phyloP scores from a whole-genome alignment of 2,113 vertebrate genomes.

The Tricholaema leucomelas region DNA sequence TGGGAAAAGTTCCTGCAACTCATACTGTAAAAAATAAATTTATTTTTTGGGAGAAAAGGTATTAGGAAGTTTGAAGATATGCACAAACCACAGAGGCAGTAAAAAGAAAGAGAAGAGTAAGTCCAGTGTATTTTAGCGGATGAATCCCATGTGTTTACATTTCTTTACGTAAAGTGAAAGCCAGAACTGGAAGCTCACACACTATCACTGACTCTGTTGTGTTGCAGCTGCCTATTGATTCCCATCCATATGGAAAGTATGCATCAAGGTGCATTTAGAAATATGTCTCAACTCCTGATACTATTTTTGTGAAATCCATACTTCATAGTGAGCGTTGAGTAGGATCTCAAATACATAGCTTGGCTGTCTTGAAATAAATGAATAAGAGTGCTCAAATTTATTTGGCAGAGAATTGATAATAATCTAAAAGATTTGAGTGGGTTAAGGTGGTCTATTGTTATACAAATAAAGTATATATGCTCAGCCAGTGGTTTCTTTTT shows the following conservation, averaged over 20 bases:
- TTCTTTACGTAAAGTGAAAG: not conserved
- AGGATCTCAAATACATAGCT: not conserved
- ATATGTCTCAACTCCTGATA: not conserved
- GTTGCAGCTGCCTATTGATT: not conserved
- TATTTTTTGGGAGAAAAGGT: not conserved
- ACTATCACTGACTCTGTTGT: not conserved
- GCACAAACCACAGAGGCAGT: not conserved
- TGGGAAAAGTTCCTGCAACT: not conserved
- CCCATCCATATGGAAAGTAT: not conserved
- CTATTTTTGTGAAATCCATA: not conserved
- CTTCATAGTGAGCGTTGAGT: not conserved
- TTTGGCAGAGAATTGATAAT: not conserved
- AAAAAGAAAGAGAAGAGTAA: not conserved
- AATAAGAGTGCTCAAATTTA: not conserved
- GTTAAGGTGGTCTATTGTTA: not conserved
- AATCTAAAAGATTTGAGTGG: not conserved
- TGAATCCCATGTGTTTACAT: not conserved
- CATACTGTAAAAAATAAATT: not conserved
- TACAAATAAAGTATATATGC: not conserved
- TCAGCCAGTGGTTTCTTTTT: not conserved
- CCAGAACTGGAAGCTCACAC: not conserved
- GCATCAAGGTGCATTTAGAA: not conserved
- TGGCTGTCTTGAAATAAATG: not conserved
- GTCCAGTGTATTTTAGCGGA: not conserved
- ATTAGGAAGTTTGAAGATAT: not conserved